These are phyloP conservation scores for Luffia ferchaultella DNA, from an alignment of 2,888 invertebrate genomes.

Conservation along the genomic window DNA sequence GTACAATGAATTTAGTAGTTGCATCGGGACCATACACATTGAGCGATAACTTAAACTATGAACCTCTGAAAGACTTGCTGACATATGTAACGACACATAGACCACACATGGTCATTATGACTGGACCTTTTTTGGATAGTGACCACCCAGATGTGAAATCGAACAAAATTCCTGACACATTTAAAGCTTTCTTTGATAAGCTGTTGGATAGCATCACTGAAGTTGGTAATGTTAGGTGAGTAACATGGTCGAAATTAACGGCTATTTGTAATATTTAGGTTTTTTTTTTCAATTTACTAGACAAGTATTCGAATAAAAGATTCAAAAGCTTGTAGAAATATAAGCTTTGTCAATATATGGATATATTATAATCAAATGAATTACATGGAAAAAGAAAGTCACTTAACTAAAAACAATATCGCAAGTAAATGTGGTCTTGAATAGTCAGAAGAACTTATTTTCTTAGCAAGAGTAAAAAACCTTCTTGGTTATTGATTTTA, in stretches of 20 bases:
- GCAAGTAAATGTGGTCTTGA: no score
- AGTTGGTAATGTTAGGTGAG: slow-evolving; percentile 65
- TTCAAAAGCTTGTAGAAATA: no score
- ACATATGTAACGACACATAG: slow-evolving; percentile 69
- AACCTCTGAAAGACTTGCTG: slow-evolving; percentile 82
- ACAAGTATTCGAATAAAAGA: no score
- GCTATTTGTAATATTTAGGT: background rate
- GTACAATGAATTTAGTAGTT: slow-evolving; percentile 72
- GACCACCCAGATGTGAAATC: slow-evolving; percentile 71
- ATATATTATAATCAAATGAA: no score
- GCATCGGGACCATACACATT: slow-evolving; percentile 88
- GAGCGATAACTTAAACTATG: slow-evolving; percentile 77
- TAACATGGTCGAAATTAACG: background rate
- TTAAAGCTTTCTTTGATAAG: slow-evolving; percentile 77
- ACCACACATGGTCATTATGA: slow-evolving; percentile 83
- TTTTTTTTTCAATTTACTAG: background rate
- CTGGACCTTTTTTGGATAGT: slow-evolving; percentile 86
- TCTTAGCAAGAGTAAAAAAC: no score
- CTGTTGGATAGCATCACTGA: slow-evolving; percentile 71
- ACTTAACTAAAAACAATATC: no score
- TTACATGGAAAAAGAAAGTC: no score
- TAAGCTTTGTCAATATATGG: no score
- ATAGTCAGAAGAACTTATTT: no score
- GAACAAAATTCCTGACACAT: slow-evolving; percentile 71
- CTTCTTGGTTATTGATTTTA: no score